A percentile compares a stretch with the other conserved stretches of the same genome.
These are phyloP conservation scores for Rousettus leschenaultii DNA, from an alignment of 2,113 vertebrate genomes.

Conservation along the genomic window DNA sequence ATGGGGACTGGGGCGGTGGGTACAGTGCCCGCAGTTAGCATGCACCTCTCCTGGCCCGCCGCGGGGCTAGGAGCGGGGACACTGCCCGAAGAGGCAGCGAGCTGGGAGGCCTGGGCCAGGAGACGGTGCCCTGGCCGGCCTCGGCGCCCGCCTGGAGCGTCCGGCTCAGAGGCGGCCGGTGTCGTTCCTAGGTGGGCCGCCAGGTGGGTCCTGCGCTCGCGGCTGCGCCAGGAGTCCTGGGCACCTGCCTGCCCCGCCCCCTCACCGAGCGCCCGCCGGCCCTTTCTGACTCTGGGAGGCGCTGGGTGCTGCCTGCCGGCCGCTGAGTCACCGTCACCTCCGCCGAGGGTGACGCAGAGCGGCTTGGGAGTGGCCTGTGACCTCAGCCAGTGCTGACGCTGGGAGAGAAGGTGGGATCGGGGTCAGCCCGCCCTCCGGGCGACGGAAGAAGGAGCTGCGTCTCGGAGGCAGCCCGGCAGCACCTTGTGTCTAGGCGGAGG, in stretches of 20 bases:
- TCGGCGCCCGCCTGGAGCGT: background rate
- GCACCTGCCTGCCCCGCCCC: background rate
- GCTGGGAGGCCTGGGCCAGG: background rate
- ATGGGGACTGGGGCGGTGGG: background rate
- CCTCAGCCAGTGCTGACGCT: background rate
- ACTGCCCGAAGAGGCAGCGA: accelerated
- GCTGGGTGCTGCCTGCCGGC: background rate
- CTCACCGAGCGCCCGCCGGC: background rate
- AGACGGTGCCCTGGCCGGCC: slow-evolving; percentile 19
- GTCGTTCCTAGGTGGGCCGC: background rate
- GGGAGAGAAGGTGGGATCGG: background rate
- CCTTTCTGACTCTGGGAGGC: background rate
- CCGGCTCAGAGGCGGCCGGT: background rate
- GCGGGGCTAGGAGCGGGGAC: accelerated
- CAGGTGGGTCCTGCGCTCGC: background rate
- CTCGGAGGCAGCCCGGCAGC: background rate
- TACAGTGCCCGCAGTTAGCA: accelerated
- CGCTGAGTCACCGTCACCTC: background rate
- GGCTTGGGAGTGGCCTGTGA: background rate
- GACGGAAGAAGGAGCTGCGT: background rate
- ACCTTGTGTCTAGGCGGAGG: too few relatives aligned
- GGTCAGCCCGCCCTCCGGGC: background rate
- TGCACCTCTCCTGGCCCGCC: background rate
- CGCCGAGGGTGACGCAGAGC: background rate
- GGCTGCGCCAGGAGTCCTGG: background rate